A percentile compares a stretch with the other conserved stretches of the same genome.
Conservation (phyloP, 2,113 vertebrate species). For the Notechis scutatus region DNA sequence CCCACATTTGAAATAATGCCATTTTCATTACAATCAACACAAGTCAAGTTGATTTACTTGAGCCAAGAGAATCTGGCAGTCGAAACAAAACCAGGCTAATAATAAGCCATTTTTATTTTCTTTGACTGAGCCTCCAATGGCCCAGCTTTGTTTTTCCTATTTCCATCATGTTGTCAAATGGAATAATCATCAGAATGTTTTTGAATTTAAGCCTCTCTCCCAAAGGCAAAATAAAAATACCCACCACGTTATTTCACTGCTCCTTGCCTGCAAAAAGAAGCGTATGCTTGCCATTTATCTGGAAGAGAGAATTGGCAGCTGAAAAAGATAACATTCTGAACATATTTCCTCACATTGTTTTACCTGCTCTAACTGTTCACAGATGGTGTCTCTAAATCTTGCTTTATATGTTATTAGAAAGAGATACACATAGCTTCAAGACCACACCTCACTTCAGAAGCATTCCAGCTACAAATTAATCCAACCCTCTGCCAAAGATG, state of each 20-base stretch:
- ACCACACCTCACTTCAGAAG: constrained; percentile 12
- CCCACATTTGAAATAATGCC: background rate
- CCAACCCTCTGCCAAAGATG: constrained; percentile 3
- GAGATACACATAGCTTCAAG: background rate
- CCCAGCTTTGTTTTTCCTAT: constrained; percentile 13
- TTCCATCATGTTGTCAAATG: background rate
- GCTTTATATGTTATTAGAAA: constrained; percentile 32
- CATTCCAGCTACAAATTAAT: constrained; percentile 8
- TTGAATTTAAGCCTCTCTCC: background rate
- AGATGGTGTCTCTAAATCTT: constrained; percentile 60
- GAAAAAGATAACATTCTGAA: constrained; percentile 61
- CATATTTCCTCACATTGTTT: constrained; percentile 83
- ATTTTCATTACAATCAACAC: background rate
- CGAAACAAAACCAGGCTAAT: background rate
- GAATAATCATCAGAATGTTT: background rate
- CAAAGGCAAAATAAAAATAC: background rate
- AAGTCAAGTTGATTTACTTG: constrained; percentile 2
- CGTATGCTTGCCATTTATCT: constrained; percentile 3
- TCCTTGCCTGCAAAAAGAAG: background rate
- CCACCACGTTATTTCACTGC: background rate
- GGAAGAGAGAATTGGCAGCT: constrained; percentile 21
- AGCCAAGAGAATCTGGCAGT: background rate
- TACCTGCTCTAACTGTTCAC: constrained; percentile 76
- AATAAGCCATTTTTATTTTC: constrained; percentile 37
- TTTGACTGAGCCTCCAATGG: constrained; percentile 9